Evolutionary conservation across 2,113 vertebrate species (phyloP).

Genomic region (Poeciliopsis retropinna): DNA sequence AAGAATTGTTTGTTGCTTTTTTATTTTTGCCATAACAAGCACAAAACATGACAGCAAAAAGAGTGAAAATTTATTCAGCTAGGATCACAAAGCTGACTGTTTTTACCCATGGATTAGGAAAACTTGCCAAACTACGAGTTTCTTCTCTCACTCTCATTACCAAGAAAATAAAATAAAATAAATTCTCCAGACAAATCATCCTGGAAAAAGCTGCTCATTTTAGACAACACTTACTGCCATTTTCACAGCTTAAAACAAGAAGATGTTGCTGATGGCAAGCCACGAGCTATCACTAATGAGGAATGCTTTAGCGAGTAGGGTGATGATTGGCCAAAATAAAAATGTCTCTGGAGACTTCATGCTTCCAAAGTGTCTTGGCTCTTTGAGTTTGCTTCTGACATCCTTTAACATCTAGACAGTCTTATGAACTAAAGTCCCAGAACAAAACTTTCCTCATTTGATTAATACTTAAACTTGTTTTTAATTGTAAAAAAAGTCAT

Average conservation of each 20-base stretch:
- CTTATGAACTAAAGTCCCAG: neutral
- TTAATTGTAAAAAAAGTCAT: neutral
- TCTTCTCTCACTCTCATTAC: neutral
- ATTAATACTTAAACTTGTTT: neutral
- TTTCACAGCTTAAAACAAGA: neutral
- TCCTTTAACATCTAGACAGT: neutral
- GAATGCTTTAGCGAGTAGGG: neutral
- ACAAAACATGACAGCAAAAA: neutral
- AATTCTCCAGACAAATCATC: neutral
- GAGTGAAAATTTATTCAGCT: neutral
- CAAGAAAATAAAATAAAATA: neutral
- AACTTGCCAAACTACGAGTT: neutral
- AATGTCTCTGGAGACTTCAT: neutral
- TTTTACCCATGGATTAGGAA: neutral
- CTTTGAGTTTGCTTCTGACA: neutral
- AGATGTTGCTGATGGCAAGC: neutral
- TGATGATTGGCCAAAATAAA: neutral
- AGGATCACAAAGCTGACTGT: neutral
- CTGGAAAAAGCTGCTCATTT: neutral
- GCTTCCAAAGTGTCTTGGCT: slow-evolving; percentile 7
- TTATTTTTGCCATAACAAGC: neutral
- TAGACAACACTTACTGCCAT: neutral
- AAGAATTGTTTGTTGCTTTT: neutral
- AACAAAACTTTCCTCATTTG: neutral
- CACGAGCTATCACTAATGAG: neutral